Evolutionary conservation across 2,888 invertebrate species (phyloP), one percentile per base, ranked within the genome.

Genomic region (Germaria angustata): DNA sequence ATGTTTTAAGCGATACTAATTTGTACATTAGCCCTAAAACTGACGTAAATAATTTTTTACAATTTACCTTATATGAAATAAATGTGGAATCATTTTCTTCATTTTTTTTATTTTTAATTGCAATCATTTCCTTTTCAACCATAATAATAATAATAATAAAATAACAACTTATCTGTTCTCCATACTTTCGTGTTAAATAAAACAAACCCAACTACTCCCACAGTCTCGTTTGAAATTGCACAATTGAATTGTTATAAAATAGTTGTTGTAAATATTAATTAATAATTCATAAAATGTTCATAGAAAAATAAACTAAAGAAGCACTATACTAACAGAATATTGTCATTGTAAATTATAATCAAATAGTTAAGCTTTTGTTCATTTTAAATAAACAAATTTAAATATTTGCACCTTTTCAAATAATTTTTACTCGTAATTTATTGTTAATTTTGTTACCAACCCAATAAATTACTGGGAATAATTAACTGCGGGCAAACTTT

Each of bases 291-390:
- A 46, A 32, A 57, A 71, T 44, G 55, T 20, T 24, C 13, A 49
- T 46, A 46, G 15, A 28, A 15, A 51, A 68, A 41, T 24, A 34
- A 57, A 44, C 6, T 32, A 22, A 63, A 44, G 39, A 34, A n/a
- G 41, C 44, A 28, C n/a, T 51, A 15, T 32, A 41, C 13, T 44
- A 51, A 41, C 61, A 49, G n/a, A n/a, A 73, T 32, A 41, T 57
- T 80, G 79, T 72, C 79, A 81, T 61, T 53, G 71, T 61, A 72
- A 72, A 77, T 77, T 72, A 68, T 24, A 68, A 63, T 77, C 55
- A 66, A 77, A 53, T 68, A 78, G 36, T 63, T 73, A 49, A 81
- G 72, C 71, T 81, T 81, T 61, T 68, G 57, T 57, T 75, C 34
- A 65, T 68, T 32, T 44, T 11, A 28, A 39, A 68, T 11, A 49